phyloP scores from a whole-genome alignment of 2,113 vertebrate genomes.

The Orycteropus afer region DNA sequence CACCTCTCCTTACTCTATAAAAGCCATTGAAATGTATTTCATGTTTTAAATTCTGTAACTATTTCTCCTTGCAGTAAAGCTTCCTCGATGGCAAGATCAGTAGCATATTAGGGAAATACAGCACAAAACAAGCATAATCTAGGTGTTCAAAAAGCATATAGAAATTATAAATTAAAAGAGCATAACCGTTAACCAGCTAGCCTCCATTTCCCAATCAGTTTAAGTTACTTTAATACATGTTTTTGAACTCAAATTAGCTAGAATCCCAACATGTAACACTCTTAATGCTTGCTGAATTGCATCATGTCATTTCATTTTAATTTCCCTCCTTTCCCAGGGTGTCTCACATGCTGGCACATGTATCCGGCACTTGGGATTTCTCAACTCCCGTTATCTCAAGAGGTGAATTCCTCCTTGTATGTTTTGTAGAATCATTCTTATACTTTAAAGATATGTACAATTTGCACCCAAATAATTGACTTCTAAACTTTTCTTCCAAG shows the following conservation, averaged over 20 bases:
- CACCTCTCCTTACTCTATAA: not conserved
- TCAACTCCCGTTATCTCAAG: conserved; percentile 53
- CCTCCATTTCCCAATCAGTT: conserved; percentile 84
- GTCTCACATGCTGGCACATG: conserved; percentile 24
- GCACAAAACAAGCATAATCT: conserved; percentile 65
- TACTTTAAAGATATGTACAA: conserved; percentile 57
- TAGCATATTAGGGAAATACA: conserved; percentile 56
- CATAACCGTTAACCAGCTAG: conserved; percentile 67
- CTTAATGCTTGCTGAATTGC: conserved; percentile 67
- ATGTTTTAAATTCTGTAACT: not conserved
- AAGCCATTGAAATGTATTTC: not conserved
- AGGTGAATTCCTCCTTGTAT: not conserved
- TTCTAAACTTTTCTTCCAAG: conserved; percentile 61
- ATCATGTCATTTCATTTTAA: conserved; percentile 68
- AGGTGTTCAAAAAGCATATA: conserved; percentile 65
- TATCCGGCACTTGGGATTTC: conserved; percentile 53
- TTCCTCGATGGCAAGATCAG: conserved; percentile 54
- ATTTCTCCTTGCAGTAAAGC: conserved; percentile 12
- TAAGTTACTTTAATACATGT: conserved; percentile 84
- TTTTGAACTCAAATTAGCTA: conserved; percentile 83
- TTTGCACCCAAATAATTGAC: conserved; percentile 71
- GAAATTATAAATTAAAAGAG: conserved; percentile 80
- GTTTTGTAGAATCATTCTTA: conserved; percentile 66
- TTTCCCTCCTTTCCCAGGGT: conserved; percentile 35
- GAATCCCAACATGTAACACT: conserved; percentile 77